Evolutionary conservation across 1,140 invertebrate genomes (phyloP).

Genomic region (Scaptodrosophila lebanonensis): DNA sequence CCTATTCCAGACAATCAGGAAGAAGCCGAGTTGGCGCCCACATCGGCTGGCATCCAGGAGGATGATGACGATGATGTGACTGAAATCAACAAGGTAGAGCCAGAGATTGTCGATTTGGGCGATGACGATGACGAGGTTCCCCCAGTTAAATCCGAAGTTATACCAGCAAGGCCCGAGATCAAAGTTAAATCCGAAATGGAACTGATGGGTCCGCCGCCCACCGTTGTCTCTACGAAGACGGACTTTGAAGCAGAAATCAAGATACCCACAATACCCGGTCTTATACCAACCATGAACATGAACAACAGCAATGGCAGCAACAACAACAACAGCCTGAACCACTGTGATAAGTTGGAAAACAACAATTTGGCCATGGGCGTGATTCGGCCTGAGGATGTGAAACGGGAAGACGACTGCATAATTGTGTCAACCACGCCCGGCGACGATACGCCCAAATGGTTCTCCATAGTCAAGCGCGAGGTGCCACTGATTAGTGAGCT

Average conservation of each 20-base stretch:
- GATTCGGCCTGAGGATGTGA: constrained; percentile 49
- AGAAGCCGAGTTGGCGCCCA: background rate
- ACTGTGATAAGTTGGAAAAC: constrained; percentile 67
- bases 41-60: constrained; percentile 31
- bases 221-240: constrained; percentile 62
- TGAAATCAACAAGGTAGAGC: constrained; percentile 68
- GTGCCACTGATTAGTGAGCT: constrained; percentile 67
- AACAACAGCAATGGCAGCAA: constrained; percentile 25
- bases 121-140: constrained; percentile 64
- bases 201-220: constrained; percentile 55
- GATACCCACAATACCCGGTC: constrained; percentile 59
- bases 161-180: constrained; percentile 44
- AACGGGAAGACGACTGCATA: constrained; percentile 71
- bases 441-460: constrained; percentile 78
- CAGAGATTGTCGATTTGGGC: constrained; percentile 67
- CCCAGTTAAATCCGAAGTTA: background rate
- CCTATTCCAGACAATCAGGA: background rate
- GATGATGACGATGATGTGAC: constrained; percentile 62
- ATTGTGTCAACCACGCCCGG: constrained; percentile 58
- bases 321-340: constrained; percentile 42
- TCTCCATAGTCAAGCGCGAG: constrained; percentile 78
- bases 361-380: constrained; percentile 12
- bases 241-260: constrained; percentile 71
- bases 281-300: constrained; percentile 52
- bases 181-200: constrained; percentile 68